These are phyloP conservation scores for Phaethon lepturus DNA, from an alignment of 2,113 vertebrate genomes.

Conservation along the genomic window DNA sequence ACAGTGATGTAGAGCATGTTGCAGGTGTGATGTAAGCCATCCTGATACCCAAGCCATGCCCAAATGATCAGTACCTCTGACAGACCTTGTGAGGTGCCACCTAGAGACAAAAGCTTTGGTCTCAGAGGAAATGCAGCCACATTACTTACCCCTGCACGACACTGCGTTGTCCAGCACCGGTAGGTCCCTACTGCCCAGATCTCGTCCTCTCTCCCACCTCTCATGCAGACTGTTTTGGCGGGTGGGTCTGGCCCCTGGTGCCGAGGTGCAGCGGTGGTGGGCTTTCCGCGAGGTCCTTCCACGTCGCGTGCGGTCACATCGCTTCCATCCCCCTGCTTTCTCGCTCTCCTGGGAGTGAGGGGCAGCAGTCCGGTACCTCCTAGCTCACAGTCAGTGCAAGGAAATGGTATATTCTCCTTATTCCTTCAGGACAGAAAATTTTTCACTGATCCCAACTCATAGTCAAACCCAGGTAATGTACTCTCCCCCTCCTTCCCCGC, in stretches of 20 bases:
- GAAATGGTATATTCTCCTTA: background rate
- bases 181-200: background rate
- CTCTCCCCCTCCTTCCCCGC: background rate
- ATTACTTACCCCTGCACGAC: background rate
- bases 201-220: background rate
- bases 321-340: background rate
- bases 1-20: background rate
- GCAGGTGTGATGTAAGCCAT: background rate
- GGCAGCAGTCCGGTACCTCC: background rate
- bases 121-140: background rate
- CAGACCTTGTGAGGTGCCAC: background rate
- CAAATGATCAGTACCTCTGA: background rate
- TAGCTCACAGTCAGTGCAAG: background rate
- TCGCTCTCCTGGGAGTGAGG: rapidly evolving
- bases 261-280: rapidly evolving
- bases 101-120: background rate
- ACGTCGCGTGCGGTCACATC: rapidly evolving
- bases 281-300: background rate
- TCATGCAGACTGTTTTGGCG: background rate
- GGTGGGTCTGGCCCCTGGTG: background rate
- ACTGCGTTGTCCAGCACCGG: rapidly evolving
- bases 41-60: background rate
- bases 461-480: rapidly evolving
- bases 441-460: background rate
- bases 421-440: background rate